A percentile compares a stretch with the other conserved stretches of the same genome.
Evolutionary conservation across 2,888 invertebrate genomes (phyloP).

Genomic region (Eurytoma adleriae): DNA sequence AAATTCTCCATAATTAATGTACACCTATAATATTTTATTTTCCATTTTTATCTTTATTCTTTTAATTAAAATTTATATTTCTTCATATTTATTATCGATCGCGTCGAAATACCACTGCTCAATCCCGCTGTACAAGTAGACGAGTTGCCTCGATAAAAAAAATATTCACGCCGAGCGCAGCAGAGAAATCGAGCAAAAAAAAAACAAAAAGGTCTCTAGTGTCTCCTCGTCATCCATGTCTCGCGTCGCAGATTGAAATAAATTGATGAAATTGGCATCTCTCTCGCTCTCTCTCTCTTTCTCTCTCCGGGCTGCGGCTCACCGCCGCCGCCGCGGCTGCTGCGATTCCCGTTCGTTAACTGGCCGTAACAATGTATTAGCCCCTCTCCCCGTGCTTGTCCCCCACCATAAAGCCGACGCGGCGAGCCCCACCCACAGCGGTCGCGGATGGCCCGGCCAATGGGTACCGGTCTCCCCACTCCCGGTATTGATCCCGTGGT

Average conservation of each 20-base stretch:
- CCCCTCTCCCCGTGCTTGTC: slow-evolving; percentile 58
- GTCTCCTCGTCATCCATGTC: slow-evolving; percentile 64
- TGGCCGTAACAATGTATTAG: slow-evolving; percentile 68
- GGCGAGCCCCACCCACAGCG: slow-evolving; percentile 10
- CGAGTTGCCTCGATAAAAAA: no score
- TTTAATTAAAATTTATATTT: no score
- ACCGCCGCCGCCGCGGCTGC: slow-evolving; percentile 18
- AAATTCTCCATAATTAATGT: no score
- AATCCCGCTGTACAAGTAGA: no score
- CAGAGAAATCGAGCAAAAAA: neutral
- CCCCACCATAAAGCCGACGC: neutral
- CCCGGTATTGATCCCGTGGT: slow-evolving; percentile 3
- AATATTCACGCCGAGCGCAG: no score
- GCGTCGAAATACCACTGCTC: no score
- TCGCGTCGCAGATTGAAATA: slow-evolving; percentile 71
- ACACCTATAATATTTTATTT: no score
- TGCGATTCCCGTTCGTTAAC: slow-evolving; percentile 66
- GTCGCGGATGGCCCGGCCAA: neutral
- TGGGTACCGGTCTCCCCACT: neutral
- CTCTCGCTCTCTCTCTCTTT: slow-evolving; percentile 16
- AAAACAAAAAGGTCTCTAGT: slow-evolving; percentile 69
- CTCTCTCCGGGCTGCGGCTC: slow-evolving; percentile 1
- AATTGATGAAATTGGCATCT: slow-evolving; percentile 72
- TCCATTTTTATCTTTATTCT: no score
- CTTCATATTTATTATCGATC: no score